Conservation (phyloP, 2,888 invertebrate species). For the Brachypalpus laphriformis region DNA sequence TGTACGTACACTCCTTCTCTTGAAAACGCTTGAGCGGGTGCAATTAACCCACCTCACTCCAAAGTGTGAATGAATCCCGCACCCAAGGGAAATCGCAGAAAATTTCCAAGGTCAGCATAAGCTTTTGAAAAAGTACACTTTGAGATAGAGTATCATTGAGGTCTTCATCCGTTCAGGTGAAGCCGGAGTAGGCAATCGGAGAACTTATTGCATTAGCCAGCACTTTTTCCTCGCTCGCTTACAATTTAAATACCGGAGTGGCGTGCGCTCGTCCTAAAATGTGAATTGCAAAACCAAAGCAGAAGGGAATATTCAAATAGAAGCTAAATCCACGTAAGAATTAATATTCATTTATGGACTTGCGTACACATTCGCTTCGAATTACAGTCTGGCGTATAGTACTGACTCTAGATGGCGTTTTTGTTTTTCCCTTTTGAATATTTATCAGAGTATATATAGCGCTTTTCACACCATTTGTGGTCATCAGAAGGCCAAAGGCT, state of each 20-base stretch:
- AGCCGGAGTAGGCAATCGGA: background rate
- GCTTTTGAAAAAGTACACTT: background rate
- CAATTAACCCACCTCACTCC: background rate
- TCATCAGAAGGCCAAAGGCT: too few species aligned
- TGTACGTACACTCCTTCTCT: background rate
- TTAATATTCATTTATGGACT: conserved; percentile 52
- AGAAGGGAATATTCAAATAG: background rate
- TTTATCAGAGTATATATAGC: conserved; percentile 27
- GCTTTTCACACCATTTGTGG: conserved; percentile 2
- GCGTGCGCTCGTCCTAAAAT: conserved; percentile 14
- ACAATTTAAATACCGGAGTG: conserved; percentile 35
- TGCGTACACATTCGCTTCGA: conserved; percentile 20
- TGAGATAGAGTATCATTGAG: background rate
- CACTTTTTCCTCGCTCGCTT: background rate
- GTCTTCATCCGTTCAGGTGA: background rate
- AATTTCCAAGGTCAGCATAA: conserved; percentile 39
- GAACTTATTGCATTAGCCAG: conserved; percentile 18
- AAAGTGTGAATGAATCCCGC: background rate
- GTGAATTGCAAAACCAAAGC: conserved; percentile 20
- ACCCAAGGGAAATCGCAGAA: background rate
- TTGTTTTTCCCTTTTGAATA: conserved; percentile 34
- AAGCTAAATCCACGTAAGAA: background rate
- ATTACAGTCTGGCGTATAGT: conserved; percentile 31
- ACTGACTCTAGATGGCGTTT: background rate
- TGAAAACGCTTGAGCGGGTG: background rate